Percentiles rank a stretch among this genome's conserved stretches.
These are phyloP conservation scores for Abrostola triplasia DNA, from an alignment of 2,888 invertebrate genomes.

Conservation along the genomic window DNA sequence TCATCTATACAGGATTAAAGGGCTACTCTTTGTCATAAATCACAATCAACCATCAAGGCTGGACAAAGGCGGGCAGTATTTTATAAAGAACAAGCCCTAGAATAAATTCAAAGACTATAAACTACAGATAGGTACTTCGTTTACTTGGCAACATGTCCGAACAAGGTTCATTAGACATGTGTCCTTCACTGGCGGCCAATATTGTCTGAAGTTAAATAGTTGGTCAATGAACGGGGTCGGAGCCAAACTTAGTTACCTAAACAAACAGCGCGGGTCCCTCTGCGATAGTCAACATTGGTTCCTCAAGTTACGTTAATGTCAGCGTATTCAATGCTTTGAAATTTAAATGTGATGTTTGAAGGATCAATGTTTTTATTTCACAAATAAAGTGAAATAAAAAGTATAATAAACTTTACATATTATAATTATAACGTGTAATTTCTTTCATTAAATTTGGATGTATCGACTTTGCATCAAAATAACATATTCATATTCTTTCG, in stretches of 20 bases:
- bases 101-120: slow-evolving; percentile 18
- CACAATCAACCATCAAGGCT: slow-evolving; percentile 52
- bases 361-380: slow-evolving; percentile 11
- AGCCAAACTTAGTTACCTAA: slow-evolving; percentile 83
- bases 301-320: slow-evolving; percentile 57
- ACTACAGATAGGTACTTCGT: slow-evolving; percentile 25
- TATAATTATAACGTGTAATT: too few relatives aligned
- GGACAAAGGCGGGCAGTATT: slow-evolving; percentile 32
- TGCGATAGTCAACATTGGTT: slow-evolving; percentile 74
- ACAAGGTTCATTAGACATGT: slow-evolving; percentile 72
- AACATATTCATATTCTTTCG: too few relatives aligned
- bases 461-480: too few relatives aligned
- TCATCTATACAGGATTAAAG: slow-evolving; percentile 23
- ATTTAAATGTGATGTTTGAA: background rate
- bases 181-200: slow-evolving; percentile 65
- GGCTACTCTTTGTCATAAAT: slow-evolving; percentile 38
- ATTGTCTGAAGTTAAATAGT: slow-evolving; percentile 80
- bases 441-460: too few relatives aligned
- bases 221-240: slow-evolving; percentile 77
- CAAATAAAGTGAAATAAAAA: too few relatives aligned
- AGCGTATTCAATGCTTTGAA: slow-evolving; percentile 47
- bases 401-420: too few relatives aligned
- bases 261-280: slow-evolving; percentile 77
- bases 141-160: slow-evolving; percentile 53
- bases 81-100: slow-evolving; percentile 31